Base-by-base conservation (phyloP, 2,113 vertebrate genomes). In the Chrysemys picta region DNA sequence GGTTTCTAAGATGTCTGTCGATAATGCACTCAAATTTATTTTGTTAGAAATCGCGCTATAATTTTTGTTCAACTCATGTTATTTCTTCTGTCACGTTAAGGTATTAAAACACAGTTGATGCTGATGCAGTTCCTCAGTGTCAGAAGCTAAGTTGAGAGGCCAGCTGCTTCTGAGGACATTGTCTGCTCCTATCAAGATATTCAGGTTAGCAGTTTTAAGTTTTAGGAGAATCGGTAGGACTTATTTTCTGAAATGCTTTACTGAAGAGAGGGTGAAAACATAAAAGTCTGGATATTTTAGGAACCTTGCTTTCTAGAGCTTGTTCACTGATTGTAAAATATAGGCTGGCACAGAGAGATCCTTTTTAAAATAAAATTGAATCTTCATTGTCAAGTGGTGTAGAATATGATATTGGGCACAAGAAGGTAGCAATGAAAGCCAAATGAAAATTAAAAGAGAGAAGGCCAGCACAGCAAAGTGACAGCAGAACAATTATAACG, bases 71-170 rank as follows among this genome's bases (percentile, higher is more conserved):
- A 87, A 72, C 85, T 97, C 93, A 29, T 79, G 80, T 93, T 53
- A 84, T 80, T 49, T 96, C 93, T 96, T 72, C 31, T 93, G 82
- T 96, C 95, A 75, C 56, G 96, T 94, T 95, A 94, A 84, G 90
- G 94, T 94, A 82, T 92, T 87, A 91, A 90, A 97, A 91, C 85
- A 85, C 3, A 1, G 49, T 38, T 92, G 86, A 91, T 96, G 59
- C 49, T 88, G 50, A 88, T 95, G 96, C 94, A 92, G 94, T 94
- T 96, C 88, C 72, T 93, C 89, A 87, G 88, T 92, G 84, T 91
- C 91, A 98, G 93, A 96, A 95, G 93, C 95, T 93, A 90, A 97
- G 85, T 94, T 21, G 94, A 94, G 97, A 94, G 94, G 65, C 91
- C 94, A 96, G 89, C 89, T 96, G 93, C 93, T 97, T 91, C 85